Percentiles rank a stretch among this genome's conserved stretches.
Evolutionary conservation across 2,888 invertebrate genomes (phyloP).

Genomic region (Auanema sp.): DNA sequence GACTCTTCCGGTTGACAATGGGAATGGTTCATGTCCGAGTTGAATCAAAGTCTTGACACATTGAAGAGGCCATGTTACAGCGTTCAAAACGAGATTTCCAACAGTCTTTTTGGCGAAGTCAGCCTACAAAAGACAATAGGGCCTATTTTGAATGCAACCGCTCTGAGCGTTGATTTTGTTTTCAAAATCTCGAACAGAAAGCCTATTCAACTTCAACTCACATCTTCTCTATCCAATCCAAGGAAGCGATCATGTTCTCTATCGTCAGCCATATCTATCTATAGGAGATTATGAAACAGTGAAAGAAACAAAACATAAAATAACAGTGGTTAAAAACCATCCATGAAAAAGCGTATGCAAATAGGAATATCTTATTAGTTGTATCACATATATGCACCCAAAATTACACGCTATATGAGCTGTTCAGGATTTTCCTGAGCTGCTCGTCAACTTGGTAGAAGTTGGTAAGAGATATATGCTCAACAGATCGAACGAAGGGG

Average conservation of each 20-base stretch:
- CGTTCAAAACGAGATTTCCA: conserved; percentile 35
- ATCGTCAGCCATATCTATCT: conserved; percentile 10
- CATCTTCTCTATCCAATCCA: conserved; percentile 26
- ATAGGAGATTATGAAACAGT: background rate
- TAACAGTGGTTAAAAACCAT: conserved; percentile 4
- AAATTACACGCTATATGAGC: background rate
- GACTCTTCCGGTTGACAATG: conserved; percentile 55
- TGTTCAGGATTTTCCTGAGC: conserved; percentile 29
- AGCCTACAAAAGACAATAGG: conserved; percentile 29
- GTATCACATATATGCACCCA: background rate
- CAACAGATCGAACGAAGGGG: conserved; percentile 41
- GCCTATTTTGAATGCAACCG: background rate
- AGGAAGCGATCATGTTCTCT: conserved; percentile 17
- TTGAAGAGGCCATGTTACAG: conserved; percentile 50
- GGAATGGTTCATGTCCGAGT: conserved; percentile 63
- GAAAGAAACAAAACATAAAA: background rate
- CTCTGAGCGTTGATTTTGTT: background rate
- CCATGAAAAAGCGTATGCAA: background rate
- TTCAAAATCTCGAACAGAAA: background rate
- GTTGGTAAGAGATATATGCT: conserved; percentile 36
- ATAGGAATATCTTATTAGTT: conserved; percentile 1
- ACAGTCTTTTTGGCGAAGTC: conserved; percentile 41
- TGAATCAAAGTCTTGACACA: conserved; percentile 52
- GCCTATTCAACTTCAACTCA: background rate
- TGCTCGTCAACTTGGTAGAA: conserved; percentile 46